Conservation (phyloP, 2,797 vertebrate species). For the Onychomys arenicola region DNA sequence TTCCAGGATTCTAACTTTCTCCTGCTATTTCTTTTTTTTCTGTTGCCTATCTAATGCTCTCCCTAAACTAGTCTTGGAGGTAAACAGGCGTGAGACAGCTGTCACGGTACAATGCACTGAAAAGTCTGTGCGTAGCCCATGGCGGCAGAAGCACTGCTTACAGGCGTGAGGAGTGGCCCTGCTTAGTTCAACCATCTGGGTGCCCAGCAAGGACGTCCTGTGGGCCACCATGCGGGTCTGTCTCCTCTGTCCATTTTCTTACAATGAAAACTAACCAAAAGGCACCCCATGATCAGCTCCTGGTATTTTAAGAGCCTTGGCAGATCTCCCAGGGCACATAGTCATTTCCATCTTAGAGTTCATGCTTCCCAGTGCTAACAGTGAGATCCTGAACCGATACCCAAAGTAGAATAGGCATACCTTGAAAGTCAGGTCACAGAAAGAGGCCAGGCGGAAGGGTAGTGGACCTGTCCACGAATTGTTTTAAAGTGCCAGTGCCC, state of each 20-base stretch:
- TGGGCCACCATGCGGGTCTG: not conserved
- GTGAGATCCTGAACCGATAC: not conserved
- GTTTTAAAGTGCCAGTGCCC: not conserved
- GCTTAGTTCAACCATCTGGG: slow-evolving; percentile 1
- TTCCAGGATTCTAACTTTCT: slow-evolving; percentile 66
- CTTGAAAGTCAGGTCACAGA: not conserved
- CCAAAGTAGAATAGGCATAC: not conserved
- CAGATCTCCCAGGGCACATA: not conserved
- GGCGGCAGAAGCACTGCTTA: slow-evolving; percentile 20
- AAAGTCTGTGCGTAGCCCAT: no score
- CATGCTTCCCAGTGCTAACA: not conserved
- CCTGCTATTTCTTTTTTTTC: slow-evolving; percentile 61
- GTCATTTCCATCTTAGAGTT: not conserved
- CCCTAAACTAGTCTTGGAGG: slow-evolving; percentile 61
- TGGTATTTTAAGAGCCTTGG: not conserved
- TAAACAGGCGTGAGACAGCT: slow-evolving; percentile 71
- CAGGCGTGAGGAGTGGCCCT: not conserved
- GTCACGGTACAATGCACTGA: slow-evolving; percentile 46
- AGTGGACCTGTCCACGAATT: not conserved
- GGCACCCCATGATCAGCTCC: not conserved
- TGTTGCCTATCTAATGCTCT: slow-evolving; percentile 67
- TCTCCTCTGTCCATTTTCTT: not conserved
- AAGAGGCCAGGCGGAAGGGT: not conserved
- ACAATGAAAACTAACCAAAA: not conserved
- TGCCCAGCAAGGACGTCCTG: not conserved